These are phyloP conservation scores for Amphiura filiformis DNA, from an alignment of 35 echinoderm and acorn worm species.

Conservation along the genomic window DNA sequence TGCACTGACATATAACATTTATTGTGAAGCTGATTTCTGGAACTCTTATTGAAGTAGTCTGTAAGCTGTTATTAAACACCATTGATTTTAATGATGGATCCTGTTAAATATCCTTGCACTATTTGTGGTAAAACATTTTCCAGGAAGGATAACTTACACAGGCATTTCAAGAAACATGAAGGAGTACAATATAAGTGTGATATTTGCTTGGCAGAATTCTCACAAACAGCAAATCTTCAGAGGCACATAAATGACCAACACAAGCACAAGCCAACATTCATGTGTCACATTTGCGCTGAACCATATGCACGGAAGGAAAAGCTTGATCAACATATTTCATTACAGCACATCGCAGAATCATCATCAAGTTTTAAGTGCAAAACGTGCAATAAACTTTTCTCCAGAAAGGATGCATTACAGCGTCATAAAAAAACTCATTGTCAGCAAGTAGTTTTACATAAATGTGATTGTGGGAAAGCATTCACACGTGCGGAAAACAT, in stretches of 20 bases:
- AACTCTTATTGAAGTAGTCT: too few relatives aligned
- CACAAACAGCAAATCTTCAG: neutral
- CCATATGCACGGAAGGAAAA: neutral
- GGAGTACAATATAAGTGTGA: neutral
- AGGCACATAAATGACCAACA: neutral
- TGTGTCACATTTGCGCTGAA: neutral
- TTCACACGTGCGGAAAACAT: neutral
- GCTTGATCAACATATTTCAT: neutral
- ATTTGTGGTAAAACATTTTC: neutral
- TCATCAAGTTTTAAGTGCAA: neutral
- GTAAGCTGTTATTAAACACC: too few relatives aligned
- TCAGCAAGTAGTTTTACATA: neutral
- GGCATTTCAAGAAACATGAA: neutral
- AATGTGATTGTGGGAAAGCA: neutral
- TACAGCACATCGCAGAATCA: neutral
- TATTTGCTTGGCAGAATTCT: neutral
- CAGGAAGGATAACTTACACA: neutral
- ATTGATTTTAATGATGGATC: too few relatives aligned
- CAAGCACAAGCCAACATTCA: neutral
- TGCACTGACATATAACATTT: too few relatives aligned
- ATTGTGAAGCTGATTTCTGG: too few relatives aligned
- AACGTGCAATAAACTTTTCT: neutral
- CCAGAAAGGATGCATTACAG: neutral
- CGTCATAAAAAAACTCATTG: neutral
- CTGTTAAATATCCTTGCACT: too few relatives aligned